Percentiles rank a stretch among this genome's conserved stretches.
Evolutionary conservation across 2,888 invertebrate genomes (phyloP).

Genomic region (Drosophila incognita): DNA sequence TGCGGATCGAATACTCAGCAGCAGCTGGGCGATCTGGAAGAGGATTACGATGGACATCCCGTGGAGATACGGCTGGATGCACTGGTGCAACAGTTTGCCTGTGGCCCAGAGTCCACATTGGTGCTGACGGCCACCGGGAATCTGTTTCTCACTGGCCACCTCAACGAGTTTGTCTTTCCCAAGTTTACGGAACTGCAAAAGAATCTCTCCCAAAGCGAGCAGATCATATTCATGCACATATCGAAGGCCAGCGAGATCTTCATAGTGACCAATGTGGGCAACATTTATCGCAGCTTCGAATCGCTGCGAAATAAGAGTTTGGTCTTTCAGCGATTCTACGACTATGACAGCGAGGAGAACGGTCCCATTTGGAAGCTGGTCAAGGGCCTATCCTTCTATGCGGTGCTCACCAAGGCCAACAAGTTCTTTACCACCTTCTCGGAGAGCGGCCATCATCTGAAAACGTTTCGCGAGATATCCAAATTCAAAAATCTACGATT

Average conservation of each 20-base stretch:
- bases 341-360: conserved; percentile 84
- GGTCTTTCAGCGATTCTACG: conserved; percentile 84
- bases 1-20: conserved; percentile 82
- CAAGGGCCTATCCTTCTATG: conserved; percentile 83
- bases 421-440: conserved; percentile 85
- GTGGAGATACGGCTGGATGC: conserved; percentile 81
- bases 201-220: conserved; percentile 81
- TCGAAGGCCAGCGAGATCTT: conserved; percentile 84
- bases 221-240: conserved; percentile 83
- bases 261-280: conserved; percentile 83
- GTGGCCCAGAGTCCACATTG: conserved; percentile 84
- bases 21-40: conserved; percentile 79
- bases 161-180: conserved; percentile 83
- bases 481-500: conserved; percentile 84
- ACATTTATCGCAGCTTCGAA: conserved; percentile 83
- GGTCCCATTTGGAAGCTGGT: conserved; percentile 84
- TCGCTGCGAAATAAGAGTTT: conserved; percentile 82
- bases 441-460: conserved; percentile 84
- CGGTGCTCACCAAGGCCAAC: conserved; percentile 83
- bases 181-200: conserved; percentile 83
- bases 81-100: conserved; percentile 80
- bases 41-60: conserved; percentile 74
- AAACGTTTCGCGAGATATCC: conserved; percentile 85
- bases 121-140: conserved; percentile 82
- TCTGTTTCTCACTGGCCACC: conserved; percentile 81